Base-by-base conservation (phyloP, 2,113 vertebrate species). In the Cranoglanis bouderius region DNA sequence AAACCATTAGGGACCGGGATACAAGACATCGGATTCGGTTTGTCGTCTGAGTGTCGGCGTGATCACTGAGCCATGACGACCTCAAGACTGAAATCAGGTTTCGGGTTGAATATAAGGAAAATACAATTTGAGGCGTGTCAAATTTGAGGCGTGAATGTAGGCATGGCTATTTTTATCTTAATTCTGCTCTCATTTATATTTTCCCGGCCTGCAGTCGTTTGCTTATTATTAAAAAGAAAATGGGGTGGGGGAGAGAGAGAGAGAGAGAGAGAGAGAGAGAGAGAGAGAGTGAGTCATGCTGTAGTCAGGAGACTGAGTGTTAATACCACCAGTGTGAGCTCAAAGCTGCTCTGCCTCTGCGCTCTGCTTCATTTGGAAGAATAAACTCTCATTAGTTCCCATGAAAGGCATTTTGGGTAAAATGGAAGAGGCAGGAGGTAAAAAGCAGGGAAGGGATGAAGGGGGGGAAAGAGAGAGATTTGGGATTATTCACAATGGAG, bases 171-270 rank as follows among this genome's bases (percentile, higher is more conserved):
- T 87, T 89, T 89, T 89, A 61, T 18, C 3, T 38, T 51, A 19
- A 85, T 87, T 63, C 87, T 84, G 82, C 32, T 89, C 88, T 86
- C 80, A 74, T 88, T 90, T 72, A 40, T 74, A 72, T 88, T 89
- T 90, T 74, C 46, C 61, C 49, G 70, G 75, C 86, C 75, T 83
- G 63, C 80, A 77, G 87, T 89, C 87, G 88, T 88, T 84, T 90
- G 88, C 87, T 90, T 89, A 85, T 86, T 91, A 88, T 78, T 78
- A 81, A 53, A 90, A 92, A 87, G 88, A 87, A 65, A 90, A 84
- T 67, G 84, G 63, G 43, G 74, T 59, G 9, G 29, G 84, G 89
- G 80, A 83, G 88, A 84, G 88, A 90, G 82, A 89, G 38, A 51
- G 84, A 81, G 87, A 63, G 87, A 85, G 90, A 83, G 85, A 75